These are phyloP conservation scores for Tachyglossus aculeatus DNA, from an alignment of 2,797 vertebrate genomes.

Conservation along the genomic window DNA sequence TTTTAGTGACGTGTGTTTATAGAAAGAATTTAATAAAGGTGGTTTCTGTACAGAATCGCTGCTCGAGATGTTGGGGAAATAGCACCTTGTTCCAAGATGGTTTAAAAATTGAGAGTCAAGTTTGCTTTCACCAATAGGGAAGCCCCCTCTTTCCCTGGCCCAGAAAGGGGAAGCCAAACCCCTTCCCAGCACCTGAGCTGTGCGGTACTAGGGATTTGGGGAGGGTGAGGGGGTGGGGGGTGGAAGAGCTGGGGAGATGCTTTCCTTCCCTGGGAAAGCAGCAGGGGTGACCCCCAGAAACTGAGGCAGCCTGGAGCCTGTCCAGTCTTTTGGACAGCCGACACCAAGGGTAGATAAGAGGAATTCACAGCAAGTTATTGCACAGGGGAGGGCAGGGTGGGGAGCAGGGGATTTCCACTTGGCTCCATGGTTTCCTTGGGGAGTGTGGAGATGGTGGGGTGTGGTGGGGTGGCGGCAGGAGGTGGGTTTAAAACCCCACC, in stretches of 20 bases:
- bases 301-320: slow-evolving; percentile 64
- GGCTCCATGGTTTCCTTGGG: slow-evolving; percentile 41
- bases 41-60: slow-evolving; percentile 70
- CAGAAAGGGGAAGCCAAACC: no score
- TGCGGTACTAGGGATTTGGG: no score
- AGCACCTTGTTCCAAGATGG: slow-evolving; percentile 74
- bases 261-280: slow-evolving; percentile 42
- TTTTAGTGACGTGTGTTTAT: slow-evolving; percentile 69
- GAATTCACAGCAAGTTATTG: slow-evolving; percentile 64
- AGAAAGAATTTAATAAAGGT: slow-evolving; percentile 75
- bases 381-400: slow-evolving; percentile 12
- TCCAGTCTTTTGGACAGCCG: slow-evolving; percentile 34
- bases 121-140: not conserved
- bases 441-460: not conserved
- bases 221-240: not conserved
- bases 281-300: slow-evolving; percentile 33
- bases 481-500: not conserved
- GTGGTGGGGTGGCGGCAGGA: slow-evolving; percentile 34
- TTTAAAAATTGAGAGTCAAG: slow-evolving; percentile 56
- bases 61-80: slow-evolving; percentile 73
- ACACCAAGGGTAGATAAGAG: slow-evolving; percentile 45
- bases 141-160: no score
- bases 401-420: slow-evolving; percentile 50
- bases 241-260: not conserved
- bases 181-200: no score